Evolutionary conservation across 2,113 vertebrate species (phyloP), one percentile per base, ranked within the genome.

Genomic region (Oreochromis niloticus): DNA sequence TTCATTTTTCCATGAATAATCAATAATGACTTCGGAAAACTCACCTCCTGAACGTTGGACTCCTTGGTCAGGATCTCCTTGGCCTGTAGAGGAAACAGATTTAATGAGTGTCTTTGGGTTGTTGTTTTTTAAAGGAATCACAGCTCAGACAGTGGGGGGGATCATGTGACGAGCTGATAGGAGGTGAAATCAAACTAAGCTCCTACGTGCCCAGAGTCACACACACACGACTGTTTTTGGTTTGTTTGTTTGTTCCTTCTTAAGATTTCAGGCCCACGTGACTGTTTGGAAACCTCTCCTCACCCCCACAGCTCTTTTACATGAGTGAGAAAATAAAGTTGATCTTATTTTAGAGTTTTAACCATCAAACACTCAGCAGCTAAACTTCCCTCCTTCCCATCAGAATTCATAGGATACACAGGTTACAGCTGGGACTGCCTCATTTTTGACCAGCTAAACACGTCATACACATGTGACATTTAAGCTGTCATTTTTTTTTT

Each of bases 11-110:
- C 2, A 32, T 30, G 0, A 75, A 50, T 30, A 30, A 48, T 75
- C 24, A 48, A 30, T 55, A 14, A 39, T 54, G 19, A 80, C 8
- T 9, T 32, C 2, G 1, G 19, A 59, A 54, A 10, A 48, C 94
- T 95, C 90, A 96, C 95, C 93, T 96, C 94, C 90, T 96, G 95
- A 19, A 96, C 95, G 52, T 96, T 96, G 82, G 95, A 96, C 91
- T 96, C 95, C 92, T 96, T 96, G 85, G 95, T 96, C 88, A 96
- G 94, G 80, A 96, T 96, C 92, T 96, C 95, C 89, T 96, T 96
- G 24, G 95, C 95, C 95, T 96, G 91, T 7, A 83, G 6, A 52
- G 27, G 7, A 89, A 4, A 75, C 14, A 84, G 8, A 81, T 36
- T 75, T 75, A 48, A 75, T 75, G 24, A 75, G 14, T 75, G 9